Base-by-base conservation (phyloP, 2,888 invertebrate genomes). In the Atrina japonica region DNA sequence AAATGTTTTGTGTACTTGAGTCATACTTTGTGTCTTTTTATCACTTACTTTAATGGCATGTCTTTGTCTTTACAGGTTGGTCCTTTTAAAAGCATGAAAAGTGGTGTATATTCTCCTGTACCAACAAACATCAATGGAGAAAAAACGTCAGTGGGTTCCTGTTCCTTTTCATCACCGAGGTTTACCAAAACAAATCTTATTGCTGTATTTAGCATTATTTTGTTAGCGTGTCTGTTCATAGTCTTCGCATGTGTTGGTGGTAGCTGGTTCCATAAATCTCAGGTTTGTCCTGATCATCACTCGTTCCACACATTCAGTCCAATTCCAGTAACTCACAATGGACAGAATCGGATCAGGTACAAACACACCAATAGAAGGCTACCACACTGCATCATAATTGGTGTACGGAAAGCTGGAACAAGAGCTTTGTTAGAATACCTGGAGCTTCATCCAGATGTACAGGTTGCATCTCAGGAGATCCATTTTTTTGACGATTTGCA, bases 381-480 rank as follows among this genome's bases (percentile, higher is more conserved):
- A 5, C 91, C 91, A 3, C 84, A 88, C 41, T 88, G 88, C 70
- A 84, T 91, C 64, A 90, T 91, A 30, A 90, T 91, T 40, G 91
- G 91, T 1, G 91, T 88, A 0, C 84, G 90, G 5, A 91, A 91
- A 71, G 88, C 89, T 7, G 91, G 91, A 21, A 91, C 91, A 0
- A 69, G 91, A 40, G 91, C 91, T 3, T 79, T 91, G n/a, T 81
- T 91, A 3, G 87, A 88, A 67, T 91, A 90, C 70, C 83, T 89
- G 40, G 83, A 81, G 55, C 75, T 89, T 27, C 90, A 91, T 79
- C 90, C 91, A 16, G 94, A 95, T 92, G 95, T 97, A 68, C 96
- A 96, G 90, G 96, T 96, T 88, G 97, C 97, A 1, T 95, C 96
- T 18, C 96, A 96, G 25, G 98, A 99, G 92, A 96, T 97, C 41